Evolutionary conservation across 2,113 vertebrate genomes (phyloP).

Genomic region (Ctenodactylus gundi): DNA sequence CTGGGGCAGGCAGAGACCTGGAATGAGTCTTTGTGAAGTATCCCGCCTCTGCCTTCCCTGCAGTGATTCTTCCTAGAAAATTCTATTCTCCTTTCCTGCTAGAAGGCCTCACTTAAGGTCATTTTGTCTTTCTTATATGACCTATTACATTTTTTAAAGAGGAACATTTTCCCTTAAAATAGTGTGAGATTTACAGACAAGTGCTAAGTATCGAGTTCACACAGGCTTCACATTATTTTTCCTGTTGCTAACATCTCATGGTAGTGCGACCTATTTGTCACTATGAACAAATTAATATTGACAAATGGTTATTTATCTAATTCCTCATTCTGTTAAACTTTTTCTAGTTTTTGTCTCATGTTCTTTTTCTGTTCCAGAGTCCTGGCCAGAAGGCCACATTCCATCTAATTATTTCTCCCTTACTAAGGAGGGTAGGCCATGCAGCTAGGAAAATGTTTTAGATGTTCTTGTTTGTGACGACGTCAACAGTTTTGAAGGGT

Average conservation of each 20-base stretch:
- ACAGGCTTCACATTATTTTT: neutral
- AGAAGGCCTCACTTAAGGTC: neutral
- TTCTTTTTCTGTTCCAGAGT: neutral
- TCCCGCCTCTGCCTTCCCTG: neutral
- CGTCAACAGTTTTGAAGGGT: neutral
- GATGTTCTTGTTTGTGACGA: neutral
- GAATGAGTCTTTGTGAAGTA: neutral
- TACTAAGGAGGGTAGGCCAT: no score
- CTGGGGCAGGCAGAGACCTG: neutral
- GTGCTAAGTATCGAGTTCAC: neutral
- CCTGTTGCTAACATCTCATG: neutral
- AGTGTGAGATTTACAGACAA: constrained; percentile 23
- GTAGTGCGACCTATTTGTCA: neutral
- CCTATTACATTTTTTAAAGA: neutral
- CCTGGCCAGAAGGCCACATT: neutral
- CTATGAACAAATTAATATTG: neutral
- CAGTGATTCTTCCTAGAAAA: neutral
- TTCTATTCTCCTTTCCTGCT: neutral
- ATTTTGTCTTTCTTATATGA: neutral
- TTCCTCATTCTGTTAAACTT: neutral
- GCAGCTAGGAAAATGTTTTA: neutral
- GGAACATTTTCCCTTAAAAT: neutral
- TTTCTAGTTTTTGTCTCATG: neutral
- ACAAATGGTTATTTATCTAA: neutral
- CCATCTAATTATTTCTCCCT: neutral